These are phyloP conservation scores for Lepidurus couesii DNA, from an alignment of 1,140 invertebrate genomes.

Conservation along the genomic window DNA sequence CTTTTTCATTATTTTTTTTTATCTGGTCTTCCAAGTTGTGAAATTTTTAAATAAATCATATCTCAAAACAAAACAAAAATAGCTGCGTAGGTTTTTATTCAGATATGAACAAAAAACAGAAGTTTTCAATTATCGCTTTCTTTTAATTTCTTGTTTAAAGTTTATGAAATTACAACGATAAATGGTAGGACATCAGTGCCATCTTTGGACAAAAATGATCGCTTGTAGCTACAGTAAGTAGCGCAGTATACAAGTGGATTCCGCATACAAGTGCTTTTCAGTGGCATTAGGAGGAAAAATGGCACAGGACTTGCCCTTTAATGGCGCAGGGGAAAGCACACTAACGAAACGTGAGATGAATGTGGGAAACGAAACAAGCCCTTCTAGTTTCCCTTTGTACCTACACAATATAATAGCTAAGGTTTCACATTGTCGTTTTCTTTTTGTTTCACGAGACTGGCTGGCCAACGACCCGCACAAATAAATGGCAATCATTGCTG, in stretches of 20 bases:
- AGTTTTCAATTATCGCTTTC: too few species aligned
- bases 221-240: conserved; percentile 1
- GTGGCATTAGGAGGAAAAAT: not conserved
- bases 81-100: too few species aligned
- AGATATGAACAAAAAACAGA: too few species aligned
- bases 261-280: not conserved
- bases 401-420: not conserved
- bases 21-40: too few species aligned
- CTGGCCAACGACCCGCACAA: conserved; percentile 7
- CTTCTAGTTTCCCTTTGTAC: not conserved
- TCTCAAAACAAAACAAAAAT: too few species aligned
- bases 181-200: not conserved
- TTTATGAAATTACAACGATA: too few species aligned
- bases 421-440: not conserved
- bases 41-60: too few species aligned
- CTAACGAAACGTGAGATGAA: not conserved
- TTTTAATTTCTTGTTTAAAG: too few species aligned
- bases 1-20: too few species aligned
- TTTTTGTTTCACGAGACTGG: not conserved
- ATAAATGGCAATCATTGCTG: not conserved
- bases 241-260: not conserved
- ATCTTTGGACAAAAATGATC: conserved; percentile 23
- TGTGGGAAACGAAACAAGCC: conserved; percentile 3
- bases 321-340: not conserved
- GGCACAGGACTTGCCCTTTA: not conserved